These are phyloP conservation scores for Cryptotermes secundus DNA, from an alignment of 1,140 invertebrate genomes.

Conservation along the genomic window DNA sequence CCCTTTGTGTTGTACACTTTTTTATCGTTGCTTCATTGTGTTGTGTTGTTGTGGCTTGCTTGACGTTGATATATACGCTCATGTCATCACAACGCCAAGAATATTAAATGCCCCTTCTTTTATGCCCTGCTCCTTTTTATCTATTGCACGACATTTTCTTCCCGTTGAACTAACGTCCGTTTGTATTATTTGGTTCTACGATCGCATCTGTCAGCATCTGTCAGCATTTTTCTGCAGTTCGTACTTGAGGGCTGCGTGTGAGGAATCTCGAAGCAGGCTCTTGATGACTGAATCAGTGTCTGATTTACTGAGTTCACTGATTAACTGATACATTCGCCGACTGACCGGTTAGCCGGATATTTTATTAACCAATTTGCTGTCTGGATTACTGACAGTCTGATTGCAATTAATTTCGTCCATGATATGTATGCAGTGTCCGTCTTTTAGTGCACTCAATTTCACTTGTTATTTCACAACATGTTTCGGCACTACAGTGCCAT, in stretches of 20 bases:
- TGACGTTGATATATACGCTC: conserved; percentile 5
- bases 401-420: no score
- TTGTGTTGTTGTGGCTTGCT: conserved; percentile 8
- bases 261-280: not conserved
- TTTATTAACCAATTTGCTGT: no score
- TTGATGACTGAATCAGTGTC: no score
- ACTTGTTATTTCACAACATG: no score
- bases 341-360: no score
- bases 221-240: not conserved
- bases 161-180: not conserved
- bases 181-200: not conserved
- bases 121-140: not conserved
- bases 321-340: no score
- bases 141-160: not conserved
- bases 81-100: not conserved
- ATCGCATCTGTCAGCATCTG: not conserved
- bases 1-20: not conserved
- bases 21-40: not conserved
- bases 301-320: no score
- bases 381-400: no score
- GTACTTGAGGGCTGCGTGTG: not conserved
- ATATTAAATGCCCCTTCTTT: conserved; percentile 12
- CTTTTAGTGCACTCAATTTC: no score
- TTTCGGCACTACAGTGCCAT: no score
- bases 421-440: no score